Conservation (phyloP, 2,888 invertebrate species). For the Rhagonycha lutea region DNA sequence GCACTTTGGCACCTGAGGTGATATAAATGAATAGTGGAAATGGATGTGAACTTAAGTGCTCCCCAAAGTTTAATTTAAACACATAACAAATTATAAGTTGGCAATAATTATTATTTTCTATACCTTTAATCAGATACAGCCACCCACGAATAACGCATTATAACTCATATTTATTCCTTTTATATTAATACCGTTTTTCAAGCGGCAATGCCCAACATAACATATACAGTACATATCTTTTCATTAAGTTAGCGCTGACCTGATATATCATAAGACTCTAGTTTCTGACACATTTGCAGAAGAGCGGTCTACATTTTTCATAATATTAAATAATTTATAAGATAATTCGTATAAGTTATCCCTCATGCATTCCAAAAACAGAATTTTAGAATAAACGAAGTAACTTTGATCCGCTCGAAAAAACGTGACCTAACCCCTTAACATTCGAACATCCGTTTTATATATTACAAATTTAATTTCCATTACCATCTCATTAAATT, state of each 20-base stretch:
- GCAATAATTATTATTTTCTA: conserved; percentile 51
- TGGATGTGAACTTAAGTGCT: not conserved
- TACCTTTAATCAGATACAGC: conserved; percentile 51
- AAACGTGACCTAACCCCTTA: not conserved
- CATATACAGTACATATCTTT: conserved; percentile 55
- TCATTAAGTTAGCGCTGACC: conserved; percentile 51
- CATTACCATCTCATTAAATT: not conserved
- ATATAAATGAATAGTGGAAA: not conserved
- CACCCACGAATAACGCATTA: conserved; percentile 52
- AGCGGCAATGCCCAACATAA: conserved; percentile 43
- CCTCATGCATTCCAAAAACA: not conserved
- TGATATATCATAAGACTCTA: conserved; percentile 53
- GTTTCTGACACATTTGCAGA: conserved; percentile 38
- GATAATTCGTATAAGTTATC: not conserved
- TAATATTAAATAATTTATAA: conserved; percentile 19
- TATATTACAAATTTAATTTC: not conserved
- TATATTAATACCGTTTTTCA: conserved; percentile 49
- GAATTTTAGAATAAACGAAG: not conserved
- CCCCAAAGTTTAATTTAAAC: conserved; percentile 22
- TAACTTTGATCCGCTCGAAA: not conserved
- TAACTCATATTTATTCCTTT: conserved; percentile 42
- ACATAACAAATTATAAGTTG: conserved; percentile 50
- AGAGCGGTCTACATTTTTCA: conserved; percentile 39
- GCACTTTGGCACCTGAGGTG: not conserved
- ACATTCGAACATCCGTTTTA: not conserved